Evolutionary conservation across 2,888 invertebrate species (phyloP).

Genomic region (Ochropleura leucogaster): DNA sequence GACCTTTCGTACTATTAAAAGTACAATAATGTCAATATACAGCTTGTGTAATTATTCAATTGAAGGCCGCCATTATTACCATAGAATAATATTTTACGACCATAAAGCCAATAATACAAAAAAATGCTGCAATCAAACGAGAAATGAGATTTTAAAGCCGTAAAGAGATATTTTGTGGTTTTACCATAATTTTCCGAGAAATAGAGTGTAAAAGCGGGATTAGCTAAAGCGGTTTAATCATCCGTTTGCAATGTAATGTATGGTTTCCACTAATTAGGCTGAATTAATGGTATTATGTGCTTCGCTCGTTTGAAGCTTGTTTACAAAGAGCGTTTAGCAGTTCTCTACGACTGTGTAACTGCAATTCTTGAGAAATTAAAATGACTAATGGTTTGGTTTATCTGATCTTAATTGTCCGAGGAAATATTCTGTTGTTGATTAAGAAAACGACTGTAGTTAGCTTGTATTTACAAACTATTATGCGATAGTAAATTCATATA

Average conservation of each 20-base stretch:
- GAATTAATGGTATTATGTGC: conserved; percentile 65
- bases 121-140: conserved; percentile 30
- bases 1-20: conserved; percentile 25
- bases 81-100: conserved; percentile 35
- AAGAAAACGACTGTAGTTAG: not conserved
- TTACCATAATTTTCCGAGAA: conserved; percentile 43
- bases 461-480: not conserved
- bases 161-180: conserved; percentile 39
- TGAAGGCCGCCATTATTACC: conserved; percentile 24
- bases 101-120: conserved; percentile 22
- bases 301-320: conserved; percentile 51
- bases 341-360: conserved; percentile 29
- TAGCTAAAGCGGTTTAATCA: conserved; percentile 61
- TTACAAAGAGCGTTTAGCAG: conserved; percentile 49
- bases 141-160: conserved; percentile 23
- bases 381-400: conserved; percentile 12
- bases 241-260: conserved; percentile 68
- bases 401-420: not conserved
- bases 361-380: conserved; percentile 29
- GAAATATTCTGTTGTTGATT: not conserved
- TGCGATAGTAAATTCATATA: not conserved
- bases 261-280: conserved; percentile 74
- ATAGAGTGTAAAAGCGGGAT: conserved; percentile 52
- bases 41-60: conserved; percentile 19
- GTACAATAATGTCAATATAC: conserved; percentile 16